phyloP scores from a whole-genome alignment of 2,797 vertebrate species.

The Phataginus tricuspis region DNA sequence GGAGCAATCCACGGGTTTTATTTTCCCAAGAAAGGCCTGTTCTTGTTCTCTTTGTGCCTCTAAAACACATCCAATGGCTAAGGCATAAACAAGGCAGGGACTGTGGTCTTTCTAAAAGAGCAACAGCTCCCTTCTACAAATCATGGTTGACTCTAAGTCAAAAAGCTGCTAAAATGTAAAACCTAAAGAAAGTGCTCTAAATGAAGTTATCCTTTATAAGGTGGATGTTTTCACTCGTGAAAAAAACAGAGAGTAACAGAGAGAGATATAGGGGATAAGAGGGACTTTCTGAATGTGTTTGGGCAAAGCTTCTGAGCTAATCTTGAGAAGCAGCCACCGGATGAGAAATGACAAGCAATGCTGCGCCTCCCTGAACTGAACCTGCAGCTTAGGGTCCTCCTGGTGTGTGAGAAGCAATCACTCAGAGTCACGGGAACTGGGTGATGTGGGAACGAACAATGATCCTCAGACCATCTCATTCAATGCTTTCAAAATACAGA shows the following conservation, averaged over 20 bases:
- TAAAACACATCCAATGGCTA: background rate
- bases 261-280: background rate
- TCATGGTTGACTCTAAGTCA: background rate
- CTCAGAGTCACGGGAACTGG: background rate
- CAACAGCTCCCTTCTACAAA: constrained; percentile 13
- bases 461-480: background rate
- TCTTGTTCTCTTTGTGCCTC: constrained; percentile 21
- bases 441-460: background rate
- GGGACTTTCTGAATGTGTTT: background rate
- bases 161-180: constrained; percentile 47
- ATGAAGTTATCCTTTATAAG: background rate
- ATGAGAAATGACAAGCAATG: background rate
- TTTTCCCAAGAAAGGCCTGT: constrained; percentile 33
- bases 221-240: background rate
- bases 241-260: background rate
- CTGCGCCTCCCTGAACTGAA: background rate
- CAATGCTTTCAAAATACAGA: background rate
- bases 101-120: constrained; percentile 27
- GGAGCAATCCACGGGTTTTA: background rate
- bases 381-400: background rate
- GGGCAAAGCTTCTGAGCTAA: background rate
- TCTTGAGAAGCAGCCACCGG: background rate
- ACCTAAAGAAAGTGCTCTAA: constrained; percentile 1
- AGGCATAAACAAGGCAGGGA: background rate
- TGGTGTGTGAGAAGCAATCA: background rate